Conservation (phyloP, 1,140 invertebrate species). For the Diabrotica virgifera region DNA sequence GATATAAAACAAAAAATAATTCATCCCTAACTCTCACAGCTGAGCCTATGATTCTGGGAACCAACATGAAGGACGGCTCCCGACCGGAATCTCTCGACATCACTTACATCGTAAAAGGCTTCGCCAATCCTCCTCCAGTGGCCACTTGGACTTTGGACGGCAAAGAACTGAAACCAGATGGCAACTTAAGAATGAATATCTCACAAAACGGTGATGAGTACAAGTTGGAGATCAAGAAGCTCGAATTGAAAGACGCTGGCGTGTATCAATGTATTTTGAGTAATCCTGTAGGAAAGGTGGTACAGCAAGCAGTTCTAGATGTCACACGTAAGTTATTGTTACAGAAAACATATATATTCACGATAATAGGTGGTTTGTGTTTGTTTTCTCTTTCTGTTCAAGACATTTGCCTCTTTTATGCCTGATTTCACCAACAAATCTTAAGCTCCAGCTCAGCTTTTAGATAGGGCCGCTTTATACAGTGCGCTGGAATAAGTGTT, state of each 20-base stretch:
- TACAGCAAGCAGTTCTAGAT: constrained; percentile 64
- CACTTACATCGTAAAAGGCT: constrained; percentile 68
- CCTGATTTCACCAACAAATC: no score
- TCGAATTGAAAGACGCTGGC: constrained; percentile 70
- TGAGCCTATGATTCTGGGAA: constrained; percentile 67
- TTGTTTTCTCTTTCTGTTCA: no score
- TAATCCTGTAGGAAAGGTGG: constrained; percentile 73
- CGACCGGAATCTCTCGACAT: constrained; percentile 73
- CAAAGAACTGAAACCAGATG: constrained; percentile 38
- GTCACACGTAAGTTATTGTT: constrained; percentile 65
- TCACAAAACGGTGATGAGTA: constrained; percentile 69
- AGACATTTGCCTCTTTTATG: no score
- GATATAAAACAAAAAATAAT: not conserved
- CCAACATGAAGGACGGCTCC: constrained; percentile 69
- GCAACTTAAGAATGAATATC: constrained; percentile 53
- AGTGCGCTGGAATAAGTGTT: no score
- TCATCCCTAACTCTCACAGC: constrained; percentile 55
- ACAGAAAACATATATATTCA: no score
- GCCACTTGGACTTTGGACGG: constrained; percentile 77
- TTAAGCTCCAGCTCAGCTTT: no score
- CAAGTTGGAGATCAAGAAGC: constrained; percentile 65
- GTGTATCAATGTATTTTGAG: constrained; percentile 71
- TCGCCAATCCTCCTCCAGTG: constrained; percentile 70
- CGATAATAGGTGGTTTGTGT: no score
- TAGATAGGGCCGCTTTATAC: no score